Percentiles rank a stretch among this genome's conserved stretches.
Evolutionary conservation across 2,113 vertebrate genomes (phyloP).

Genomic region (Cricetomys ansorgei): DNA sequence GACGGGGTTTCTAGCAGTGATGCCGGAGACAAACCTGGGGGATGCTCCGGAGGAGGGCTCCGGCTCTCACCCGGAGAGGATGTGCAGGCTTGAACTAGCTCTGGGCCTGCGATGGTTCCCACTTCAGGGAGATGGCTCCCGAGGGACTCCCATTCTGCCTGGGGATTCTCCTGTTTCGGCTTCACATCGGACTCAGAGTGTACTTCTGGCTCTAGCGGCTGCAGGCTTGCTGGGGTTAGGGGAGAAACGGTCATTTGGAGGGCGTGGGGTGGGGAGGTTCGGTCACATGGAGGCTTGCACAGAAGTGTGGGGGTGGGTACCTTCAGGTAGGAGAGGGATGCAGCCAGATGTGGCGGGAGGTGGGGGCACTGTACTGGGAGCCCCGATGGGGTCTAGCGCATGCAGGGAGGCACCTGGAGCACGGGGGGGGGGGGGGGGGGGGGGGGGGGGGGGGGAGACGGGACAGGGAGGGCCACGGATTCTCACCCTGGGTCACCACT

Average conservation of each 20-base stretch:
- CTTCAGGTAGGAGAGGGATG: neutral
- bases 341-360: too few relatives aligned
- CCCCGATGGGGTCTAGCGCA: rapidly evolving
- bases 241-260: neutral
- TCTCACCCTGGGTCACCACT: slow-evolving; percentile 65
- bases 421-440: neutral
- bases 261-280: too few relatives aligned
- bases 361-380: neutral
- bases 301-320: neutral
- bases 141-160: rapidly evolving
- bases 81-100: neutral
- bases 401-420: neutral
- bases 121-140: neutral
- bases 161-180: neutral
- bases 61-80: neutral
- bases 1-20: rapidly evolving
- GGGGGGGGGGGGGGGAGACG: neutral
- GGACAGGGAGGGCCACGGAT: neutral
- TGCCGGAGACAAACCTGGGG: neutral
- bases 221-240: slow-evolving; percentile 57
- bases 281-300: rapidly evolving
- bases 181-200: rapidly evolving
- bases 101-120: neutral
- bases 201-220: rapidly evolving
- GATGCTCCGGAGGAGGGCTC: neutral